phyloP scores from a whole-genome alignment of 2,797 vertebrate species.

The Scolopax bukidnonensis region DNA sequence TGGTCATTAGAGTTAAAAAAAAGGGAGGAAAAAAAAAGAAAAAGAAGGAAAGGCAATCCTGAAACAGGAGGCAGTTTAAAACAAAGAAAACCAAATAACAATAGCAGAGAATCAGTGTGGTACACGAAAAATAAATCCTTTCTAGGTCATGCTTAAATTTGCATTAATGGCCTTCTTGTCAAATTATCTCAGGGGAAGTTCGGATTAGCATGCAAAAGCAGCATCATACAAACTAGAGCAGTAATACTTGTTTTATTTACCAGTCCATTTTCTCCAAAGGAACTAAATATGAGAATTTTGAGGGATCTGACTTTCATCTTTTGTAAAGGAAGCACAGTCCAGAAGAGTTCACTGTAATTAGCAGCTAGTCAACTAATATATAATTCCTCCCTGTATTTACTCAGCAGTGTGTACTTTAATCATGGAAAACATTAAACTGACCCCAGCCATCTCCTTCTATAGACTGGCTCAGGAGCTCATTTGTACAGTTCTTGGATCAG shows the following conservation, averaged over 20 bases:
- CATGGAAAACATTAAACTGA: slow-evolving; percentile 47
- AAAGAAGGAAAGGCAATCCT: neutral
- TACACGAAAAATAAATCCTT: slow-evolving; percentile 48
- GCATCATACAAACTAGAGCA: neutral
- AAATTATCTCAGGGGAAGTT: slow-evolving; percentile 57
- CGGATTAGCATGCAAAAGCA: slow-evolving; percentile 14
- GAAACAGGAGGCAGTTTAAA: neutral
- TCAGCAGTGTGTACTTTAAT: slow-evolving; percentile 55
- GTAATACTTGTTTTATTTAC: slow-evolving; percentile 32
- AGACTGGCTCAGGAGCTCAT: slow-evolving; percentile 4
- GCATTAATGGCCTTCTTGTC: slow-evolving; percentile 63
- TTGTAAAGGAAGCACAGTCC: neutral
- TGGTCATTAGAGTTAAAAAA: neutral
- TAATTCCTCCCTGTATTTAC: slow-evolving; percentile 43
- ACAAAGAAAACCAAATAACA: slow-evolving; percentile 52
- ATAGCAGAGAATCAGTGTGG: slow-evolving; percentile 6
- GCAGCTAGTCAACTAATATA: slow-evolving; percentile 47
- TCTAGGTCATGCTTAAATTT: slow-evolving; percentile 60
- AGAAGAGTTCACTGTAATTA: slow-evolving; percentile 32
- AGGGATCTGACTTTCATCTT: slow-evolving; percentile 28
- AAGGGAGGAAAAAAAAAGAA: neutral
- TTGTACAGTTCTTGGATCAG: slow-evolving; percentile 32
- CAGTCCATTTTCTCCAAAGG: slow-evolving; percentile 14
- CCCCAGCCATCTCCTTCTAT: neutral
- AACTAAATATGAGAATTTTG: slow-evolving; percentile 8